Base-by-base conservation (phyloP, 2,113 vertebrate species). In the Phaetusa simplex region DNA sequence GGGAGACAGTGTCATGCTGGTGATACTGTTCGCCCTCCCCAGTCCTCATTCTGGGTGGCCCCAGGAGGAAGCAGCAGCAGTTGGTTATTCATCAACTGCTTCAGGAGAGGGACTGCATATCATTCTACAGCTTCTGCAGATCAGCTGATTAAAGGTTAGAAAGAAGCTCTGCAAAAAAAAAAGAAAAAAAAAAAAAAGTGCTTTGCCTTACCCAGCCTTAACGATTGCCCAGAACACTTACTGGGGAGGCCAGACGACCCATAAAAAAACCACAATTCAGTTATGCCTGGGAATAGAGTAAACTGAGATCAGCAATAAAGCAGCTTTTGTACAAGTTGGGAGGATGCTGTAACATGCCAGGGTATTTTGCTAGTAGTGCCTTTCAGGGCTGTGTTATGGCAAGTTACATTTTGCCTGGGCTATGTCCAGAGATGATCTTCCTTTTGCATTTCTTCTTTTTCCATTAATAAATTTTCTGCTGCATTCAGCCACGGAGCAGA, bases 281-380 rank as follows among this genome's bases (percentile, higher is more conserved):
- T 94, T 94, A 78, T 82, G 70, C 50, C 32, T 82, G 26, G 66
- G 27, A 95, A 80, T 82, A 66, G 50, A 91, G 74, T 89, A 93
- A 94, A 91, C 82, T 81, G 71, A 86, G 74, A 94, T 96, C 74
- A 91, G 94, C 89, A 96, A 40, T 93, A 96, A 95, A 93, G 53
- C 62, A 88, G 50, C 62, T 91, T 95, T 85, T 73, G 58, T 76
- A 62, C 89, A 95, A 86, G 94, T 36, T 30, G 32, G 59, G 67
- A 94, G 74, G 82, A 58, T 94, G 95, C 87, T 91, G 87, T 82
- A 95, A 97, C 87, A 91, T 78, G 94, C 87, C 82, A 91, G 78
- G n/a, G n/a, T 90, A 34, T 86, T 96, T 86, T 86, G 84, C 47
- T 72, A 86, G 74, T n/a, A 74, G 62, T 88, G 78, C 70, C 62